These are phyloP conservation scores for Morelia viridis DNA, from an alignment of 2,797 vertebrate genomes.

Conservation along the genomic window DNA sequence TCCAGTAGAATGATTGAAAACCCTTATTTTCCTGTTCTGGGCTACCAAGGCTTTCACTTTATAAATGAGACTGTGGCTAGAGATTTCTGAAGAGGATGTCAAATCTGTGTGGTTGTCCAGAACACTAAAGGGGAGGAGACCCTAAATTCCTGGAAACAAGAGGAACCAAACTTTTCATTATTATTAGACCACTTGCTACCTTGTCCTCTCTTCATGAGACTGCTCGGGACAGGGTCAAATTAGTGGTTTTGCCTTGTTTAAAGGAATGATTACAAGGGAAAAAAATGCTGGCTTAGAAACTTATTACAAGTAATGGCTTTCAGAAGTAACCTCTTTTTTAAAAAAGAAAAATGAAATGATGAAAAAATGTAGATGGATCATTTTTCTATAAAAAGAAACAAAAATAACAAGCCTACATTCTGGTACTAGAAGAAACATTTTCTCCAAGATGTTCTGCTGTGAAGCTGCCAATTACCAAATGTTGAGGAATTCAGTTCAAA, in stretches of 20 bases:
- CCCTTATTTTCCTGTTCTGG: accelerated
- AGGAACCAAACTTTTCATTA: not conserved
- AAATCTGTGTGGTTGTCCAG: accelerated
- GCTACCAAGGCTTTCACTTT: accelerated
- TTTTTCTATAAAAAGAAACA: conserved; percentile 38
- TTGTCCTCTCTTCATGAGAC: not conserved
- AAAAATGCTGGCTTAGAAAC: conserved; percentile 16
- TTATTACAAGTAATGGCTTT: conserved; percentile 44
- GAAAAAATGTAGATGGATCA: conserved; percentile 18
- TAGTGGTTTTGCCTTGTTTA: not conserved
- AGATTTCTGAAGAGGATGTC: accelerated
- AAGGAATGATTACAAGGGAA: conserved; percentile 18
- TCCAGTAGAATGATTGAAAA: accelerated
- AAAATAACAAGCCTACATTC: conserved; percentile 28
- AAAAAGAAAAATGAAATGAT: conserved; percentile 38
- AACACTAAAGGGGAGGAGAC: not conserved
- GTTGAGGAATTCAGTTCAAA: accelerated
- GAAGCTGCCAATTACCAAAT: not conserved
- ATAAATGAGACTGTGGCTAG: not conserved
- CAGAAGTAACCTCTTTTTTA: conserved; percentile 41
- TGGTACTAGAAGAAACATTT: conserved; percentile 41
- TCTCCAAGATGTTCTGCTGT: conserved; percentile 29
- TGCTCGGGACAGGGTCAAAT: conserved; percentile 1
- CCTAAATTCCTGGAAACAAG: not conserved
- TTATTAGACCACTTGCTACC: not conserved